A percentile compares a stretch with the other conserved stretches of the same genome.
phyloP scores from a whole-genome alignment of 2,888 invertebrate species.

The Netelia melanura region DNA sequence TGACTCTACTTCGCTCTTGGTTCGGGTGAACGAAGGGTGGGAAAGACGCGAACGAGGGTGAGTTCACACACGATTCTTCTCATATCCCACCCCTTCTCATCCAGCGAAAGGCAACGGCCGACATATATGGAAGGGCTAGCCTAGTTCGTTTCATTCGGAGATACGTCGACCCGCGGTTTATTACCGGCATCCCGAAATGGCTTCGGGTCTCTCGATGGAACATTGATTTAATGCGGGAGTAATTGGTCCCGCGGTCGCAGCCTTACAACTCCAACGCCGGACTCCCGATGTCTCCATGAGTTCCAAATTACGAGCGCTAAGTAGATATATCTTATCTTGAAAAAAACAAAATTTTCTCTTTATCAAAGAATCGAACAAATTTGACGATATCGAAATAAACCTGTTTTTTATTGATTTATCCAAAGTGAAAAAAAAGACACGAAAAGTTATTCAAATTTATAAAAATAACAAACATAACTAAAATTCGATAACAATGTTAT shows the following conservation, averaged over 20 bases:
- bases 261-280: constrained; percentile 32
- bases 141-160: constrained; percentile 75
- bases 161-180: constrained; percentile 82
- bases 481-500: no score
- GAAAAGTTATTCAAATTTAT: no score
- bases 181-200: constrained; percentile 80
- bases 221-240: constrained; percentile 85
- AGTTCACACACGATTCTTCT: constrained; percentile 47
- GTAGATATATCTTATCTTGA: no score
- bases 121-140: constrained; percentile 34
- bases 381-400: no score
- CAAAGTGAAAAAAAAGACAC: no score
- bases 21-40: constrained; percentile 33
- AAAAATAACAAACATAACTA: no score
- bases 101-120: background rate
- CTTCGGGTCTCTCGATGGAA: constrained; percentile 76
- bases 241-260: constrained; percentile 80
- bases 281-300: constrained; percentile 82
- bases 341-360: no score
- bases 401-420: no score
- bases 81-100: constrained; percentile 9
- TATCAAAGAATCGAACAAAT: no score
- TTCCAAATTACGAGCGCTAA: constrained; percentile 57
- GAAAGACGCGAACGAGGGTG: constrained; percentile 59
- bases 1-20: constrained; percentile 22